Evolutionary conservation across 1,140 invertebrate genomes (phyloP), one percentile per base, ranked within the genome.

Genomic region (Drosophila insularis): DNA sequence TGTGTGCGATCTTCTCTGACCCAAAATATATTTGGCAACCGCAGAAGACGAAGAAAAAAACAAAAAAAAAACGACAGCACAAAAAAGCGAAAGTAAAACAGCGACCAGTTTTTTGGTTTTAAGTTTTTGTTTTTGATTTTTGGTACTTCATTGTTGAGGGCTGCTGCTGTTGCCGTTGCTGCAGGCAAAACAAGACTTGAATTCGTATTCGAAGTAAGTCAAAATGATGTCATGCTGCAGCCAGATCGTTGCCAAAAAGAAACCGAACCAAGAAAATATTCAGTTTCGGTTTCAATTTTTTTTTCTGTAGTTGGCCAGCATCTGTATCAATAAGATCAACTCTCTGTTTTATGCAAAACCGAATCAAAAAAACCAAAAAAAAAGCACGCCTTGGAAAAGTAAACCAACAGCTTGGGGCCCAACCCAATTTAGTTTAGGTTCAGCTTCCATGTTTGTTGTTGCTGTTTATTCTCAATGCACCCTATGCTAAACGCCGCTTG

Each of bases 61-160:
- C 60, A 63, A 59, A 69, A 74, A 72, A 75, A 55, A n/a, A n/a
- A n/a, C n/a, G n/a, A 40, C 40, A 70, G 58, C 66, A 77, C 46
- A 63, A 71, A 84, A 78, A 87, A 87, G 84, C 84, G 84, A 87
- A 87, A 87, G 84, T 87, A 87, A 87, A 87, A 80, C 79, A 59
- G 65, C 78, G 80, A 89, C 84, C 84, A 89, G 84, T 89, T 89
- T 87, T 71, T 73, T 68, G 13, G 43, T 50, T 50, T 50, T 50
- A 50, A 21, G 54, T 56, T 71, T 56, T 70, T 27, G 27, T 37
- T 54, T 61, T 70, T 27, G 27, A 31, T 54, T 61, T 72, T 71
- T 59, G 59, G 64, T 80, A 67, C 68, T 50, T 50, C 78, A 79
- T 50, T 50, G 43, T 50, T 7, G 17, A 50, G 43, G 43, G 43